Percentiles rank a stretch among this genome's conserved stretches.
phyloP scores from a whole-genome alignment of 2,888 invertebrate genomes.

The Coremacera marginata region DNA sequence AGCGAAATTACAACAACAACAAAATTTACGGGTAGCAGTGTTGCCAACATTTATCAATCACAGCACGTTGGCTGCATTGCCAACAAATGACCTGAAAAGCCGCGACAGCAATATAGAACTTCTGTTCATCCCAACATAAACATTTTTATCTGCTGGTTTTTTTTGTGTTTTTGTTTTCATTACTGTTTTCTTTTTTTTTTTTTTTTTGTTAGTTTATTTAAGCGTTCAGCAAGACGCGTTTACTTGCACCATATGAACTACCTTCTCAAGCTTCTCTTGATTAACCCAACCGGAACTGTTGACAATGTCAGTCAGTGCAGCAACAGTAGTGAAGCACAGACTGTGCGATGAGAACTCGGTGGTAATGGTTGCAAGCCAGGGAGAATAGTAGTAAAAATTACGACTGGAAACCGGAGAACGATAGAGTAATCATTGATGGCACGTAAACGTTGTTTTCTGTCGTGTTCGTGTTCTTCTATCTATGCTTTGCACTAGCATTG shows the following conservation, averaged over 20 bases:
- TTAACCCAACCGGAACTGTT: not conserved
- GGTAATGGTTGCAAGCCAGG: not conserved
- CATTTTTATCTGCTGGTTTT: not conserved
- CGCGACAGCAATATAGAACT: constrained; percentile 5
- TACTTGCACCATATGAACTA: not conserved
- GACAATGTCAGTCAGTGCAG: not conserved
- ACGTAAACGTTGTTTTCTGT: constrained; percentile 36
- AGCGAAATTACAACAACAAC: not conserved
- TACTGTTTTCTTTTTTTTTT: not conserved
- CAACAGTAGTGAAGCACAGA: not conserved
- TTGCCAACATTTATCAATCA: constrained; percentile 35
- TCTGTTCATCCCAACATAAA: not conserved
- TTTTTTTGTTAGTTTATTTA: too few relatives aligned
- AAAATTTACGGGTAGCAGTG: constrained; percentile 1
- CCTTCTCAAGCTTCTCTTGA: not conserved
- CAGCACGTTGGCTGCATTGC: constrained; percentile 32
- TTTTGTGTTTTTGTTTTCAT: not conserved
- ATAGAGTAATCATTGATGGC: constrained; percentile 39
- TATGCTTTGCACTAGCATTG: not conserved
- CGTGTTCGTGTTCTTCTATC: constrained; percentile 15
- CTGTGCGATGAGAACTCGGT: not conserved
- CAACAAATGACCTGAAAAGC: constrained; percentile 33
- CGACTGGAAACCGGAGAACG: constrained; percentile 3
- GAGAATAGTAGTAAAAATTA: not conserved
- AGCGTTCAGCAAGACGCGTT: not conserved